phyloP scores from a whole-genome alignment of 2,113 vertebrate genomes.

The Hucho hucho region DNA sequence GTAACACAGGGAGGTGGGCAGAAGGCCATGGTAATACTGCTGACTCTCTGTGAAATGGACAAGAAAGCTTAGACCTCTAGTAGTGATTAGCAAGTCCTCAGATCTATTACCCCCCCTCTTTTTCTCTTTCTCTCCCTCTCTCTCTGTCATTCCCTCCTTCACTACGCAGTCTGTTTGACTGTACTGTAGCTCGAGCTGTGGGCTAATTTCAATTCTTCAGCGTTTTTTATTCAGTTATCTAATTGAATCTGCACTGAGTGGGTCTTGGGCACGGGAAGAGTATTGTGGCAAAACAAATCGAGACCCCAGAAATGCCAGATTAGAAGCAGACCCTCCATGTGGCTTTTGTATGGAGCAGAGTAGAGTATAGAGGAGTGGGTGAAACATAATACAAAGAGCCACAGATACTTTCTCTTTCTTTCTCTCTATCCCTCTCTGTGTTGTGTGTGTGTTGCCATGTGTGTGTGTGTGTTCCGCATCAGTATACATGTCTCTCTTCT shows the following conservation, averaged over 20 bases:
- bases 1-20: too few relatives aligned
- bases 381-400: neutral
- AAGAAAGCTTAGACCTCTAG: too few relatives aligned
- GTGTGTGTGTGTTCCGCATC: too few relatives aligned
- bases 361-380: neutral
- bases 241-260: constrained; percentile 76
- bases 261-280: constrained; percentile 63
- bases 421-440: too few relatives aligned
- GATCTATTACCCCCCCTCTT: neutral
- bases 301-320: constrained; percentile 71
- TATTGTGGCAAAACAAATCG: constrained; percentile 75
- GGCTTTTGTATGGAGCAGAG: constrained; percentile 58
- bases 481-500: neutral
- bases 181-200: constrained; percentile 44
- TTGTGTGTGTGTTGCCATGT: too few relatives aligned
- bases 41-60: too few relatives aligned
- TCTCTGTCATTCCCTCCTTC: constrained; percentile 58
- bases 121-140: neutral
- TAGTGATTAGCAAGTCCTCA: neutral
- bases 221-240: constrained; percentile 69
- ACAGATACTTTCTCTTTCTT: too few relatives aligned
- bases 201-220: constrained; percentile 71
- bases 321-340: constrained; percentile 74
- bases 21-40: too few relatives aligned
- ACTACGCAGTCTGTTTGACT: constrained; percentile 54